Conservation (phyloP, 2,888 invertebrate genomes). For the Drosophila kambysellisi region DNA sequence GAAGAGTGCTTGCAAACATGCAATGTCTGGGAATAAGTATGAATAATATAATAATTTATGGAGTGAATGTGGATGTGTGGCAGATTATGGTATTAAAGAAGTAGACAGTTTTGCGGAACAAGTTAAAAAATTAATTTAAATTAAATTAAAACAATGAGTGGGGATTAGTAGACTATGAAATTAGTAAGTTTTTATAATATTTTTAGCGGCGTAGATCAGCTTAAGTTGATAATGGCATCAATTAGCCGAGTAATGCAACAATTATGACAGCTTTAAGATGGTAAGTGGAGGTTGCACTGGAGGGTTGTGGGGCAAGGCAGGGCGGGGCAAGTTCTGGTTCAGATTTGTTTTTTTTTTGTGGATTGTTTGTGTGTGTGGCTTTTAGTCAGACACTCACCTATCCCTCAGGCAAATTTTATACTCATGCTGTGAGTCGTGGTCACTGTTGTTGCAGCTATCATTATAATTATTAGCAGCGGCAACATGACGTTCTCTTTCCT, state of each 20-base stretch:
- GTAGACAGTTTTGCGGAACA: background rate
- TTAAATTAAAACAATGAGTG: background rate
- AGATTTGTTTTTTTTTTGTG: background rate
- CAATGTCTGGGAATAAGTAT: conserved; percentile 36
- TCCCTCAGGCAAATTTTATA: conserved; percentile 84
- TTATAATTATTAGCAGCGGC: conserved; percentile 54
- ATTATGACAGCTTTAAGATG: conserved; percentile 22
- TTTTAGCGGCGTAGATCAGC: background rate
- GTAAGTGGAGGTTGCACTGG: background rate
- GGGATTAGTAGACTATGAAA: background rate
- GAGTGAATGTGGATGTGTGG: background rate
- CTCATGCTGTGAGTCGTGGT: conserved; percentile 79
- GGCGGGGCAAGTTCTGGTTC: background rate
- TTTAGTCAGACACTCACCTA: conserved; percentile 83
- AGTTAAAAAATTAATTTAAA: background rate
- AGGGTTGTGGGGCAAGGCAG: background rate
- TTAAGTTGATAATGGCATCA: conserved; percentile 13
- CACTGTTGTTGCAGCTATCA: conserved; percentile 68
- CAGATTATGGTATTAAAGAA: conserved; percentile 25
- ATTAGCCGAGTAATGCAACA: conserved; percentile 27
- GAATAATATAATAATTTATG: conserved; percentile 14
- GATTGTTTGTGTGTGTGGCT: conserved; percentile 6
- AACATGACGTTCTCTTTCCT: conserved; percentile 43
- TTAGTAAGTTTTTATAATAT: background rate
- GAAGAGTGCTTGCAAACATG: conserved; percentile 65